Base-by-base conservation (phyloP, 2,888 invertebrate species). In the Cynaeus angustus region DNA sequence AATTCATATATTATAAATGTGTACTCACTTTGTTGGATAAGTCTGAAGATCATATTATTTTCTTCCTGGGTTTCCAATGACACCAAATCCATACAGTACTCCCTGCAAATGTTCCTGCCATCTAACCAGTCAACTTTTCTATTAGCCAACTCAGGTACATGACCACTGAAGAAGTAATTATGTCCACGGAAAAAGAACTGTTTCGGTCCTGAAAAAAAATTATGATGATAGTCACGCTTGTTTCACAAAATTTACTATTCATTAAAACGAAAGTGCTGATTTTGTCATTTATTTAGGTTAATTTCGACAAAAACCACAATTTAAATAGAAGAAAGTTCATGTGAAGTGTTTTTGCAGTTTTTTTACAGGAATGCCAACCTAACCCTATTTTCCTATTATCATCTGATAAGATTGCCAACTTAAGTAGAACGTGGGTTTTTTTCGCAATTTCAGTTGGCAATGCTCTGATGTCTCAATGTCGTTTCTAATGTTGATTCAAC, bases 81-180 rank as follows among this genome's bases (percentile, higher is more conserved):
- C 52, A 96, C 92, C 78, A 95, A 89, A 85, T 96, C 96, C 96
- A 96, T 96, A 86, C 96, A 96, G 86, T 95, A 95, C 84, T 95
- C 94, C 75, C 96, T 90, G 88, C 96, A 96, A 80, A 94, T 89
- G 85, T 96, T 96, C 79, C 96, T 91, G 21, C 94, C 96, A 79
- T 96, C 96, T 77, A 96, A 85, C 96, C 96, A 96, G 85, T 96
- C 95, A 55, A 95, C 90, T 86, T 93, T 94, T 84, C 91, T 91
- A 83, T 91, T 93, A 68, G 93, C 91, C 72, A 94, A 89, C 73
- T 89, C 89, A 59, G 92, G 93, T 65, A 94, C 91, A 83, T 94
- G 94, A 13, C 92, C 92, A 79, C 89, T 94, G 89, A 89, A 93
- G 90, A 96, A 96, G 87, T 95, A 95, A 86, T 96, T 93, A 86